Evolutionary conservation across 2,888 invertebrate species (phyloP), one percentile per base, ranked within the genome.

Genomic region (Ommatoiulus sabulosus): DNA sequence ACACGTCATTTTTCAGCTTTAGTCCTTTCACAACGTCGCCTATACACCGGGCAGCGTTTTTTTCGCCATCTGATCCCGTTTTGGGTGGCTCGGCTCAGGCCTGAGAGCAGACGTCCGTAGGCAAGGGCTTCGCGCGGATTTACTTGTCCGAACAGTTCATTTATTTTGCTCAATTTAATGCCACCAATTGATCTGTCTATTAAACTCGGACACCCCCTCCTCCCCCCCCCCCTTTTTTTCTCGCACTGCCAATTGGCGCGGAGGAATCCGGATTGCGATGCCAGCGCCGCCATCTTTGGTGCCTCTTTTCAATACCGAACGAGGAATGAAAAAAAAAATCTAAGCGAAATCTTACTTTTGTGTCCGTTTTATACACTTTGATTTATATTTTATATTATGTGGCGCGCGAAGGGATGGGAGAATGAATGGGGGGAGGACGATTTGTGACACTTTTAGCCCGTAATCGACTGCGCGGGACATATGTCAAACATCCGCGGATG

Each of bases 1-100:
- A 88, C 88, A 88, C 88, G 84, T 88, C 88, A 88, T 88, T 88
- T 88, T 88, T 88, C 88, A 88, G 84, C 88, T 84, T 88, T 88
- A 88, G 80, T 87, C 87, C 87, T 87, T 48, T 35, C 48, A 35
- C 87, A 12, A 17, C 17, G 3, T 87, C 84, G 12, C 84, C 52
- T 17, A 52, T 52, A 52, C 10, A 52, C 52, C 6, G 44, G 8
- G 46, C 3, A 46, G 43, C 44, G 46, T 87, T 48, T 87, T 87
- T 35, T 87, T 63, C 63, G 63, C 63, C 63, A 63, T 63, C 63
- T 63, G 63, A 85, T 85, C 85, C 43, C 85, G 35, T 10, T n/a
- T 44, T 44, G 46, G 86, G 86, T 44, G 44, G 87, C 46, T 87
- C 46, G 12, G 12, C 20, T 46, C 86, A 86, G 86, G 7, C 10